Conservation (phyloP, 2,797 vertebrate species). For the Macrochelys suwanniensis region DNA sequence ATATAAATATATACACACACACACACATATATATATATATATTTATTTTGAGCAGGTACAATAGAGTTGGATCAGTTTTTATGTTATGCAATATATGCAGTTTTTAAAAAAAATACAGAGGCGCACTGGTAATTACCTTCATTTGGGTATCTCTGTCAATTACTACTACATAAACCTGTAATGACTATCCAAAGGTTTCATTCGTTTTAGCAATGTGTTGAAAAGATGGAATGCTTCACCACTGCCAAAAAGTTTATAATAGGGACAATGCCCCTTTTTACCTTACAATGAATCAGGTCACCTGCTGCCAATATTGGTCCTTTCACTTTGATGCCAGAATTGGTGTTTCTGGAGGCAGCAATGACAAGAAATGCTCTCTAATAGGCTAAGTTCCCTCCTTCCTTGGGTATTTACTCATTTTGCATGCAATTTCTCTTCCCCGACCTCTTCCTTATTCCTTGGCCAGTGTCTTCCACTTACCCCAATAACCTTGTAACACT, state of each 20-base stretch:
- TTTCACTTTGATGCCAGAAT: neutral
- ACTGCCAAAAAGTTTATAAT: neutral
- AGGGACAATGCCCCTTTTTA: constrained; percentile 39
- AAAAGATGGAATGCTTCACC: constrained; percentile 44
- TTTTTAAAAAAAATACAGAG: constrained; percentile 20
- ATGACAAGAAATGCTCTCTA: neutral
- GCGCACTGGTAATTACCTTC: neutral
- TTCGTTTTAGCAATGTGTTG: constrained; percentile 8
- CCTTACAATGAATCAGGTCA: constrained; percentile 61
- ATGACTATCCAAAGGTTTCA: neutral
- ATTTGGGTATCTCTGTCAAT: neutral
- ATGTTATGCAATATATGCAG: neutral
- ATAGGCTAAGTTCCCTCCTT: neutral
- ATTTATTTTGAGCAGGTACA: neutral
- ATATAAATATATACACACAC: neutral
- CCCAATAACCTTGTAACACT: neutral
- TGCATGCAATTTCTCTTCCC: neutral
- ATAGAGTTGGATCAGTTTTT: neutral
- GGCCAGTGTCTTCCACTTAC: rapidly evolving
- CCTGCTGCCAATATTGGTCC: constrained; percentile 27
- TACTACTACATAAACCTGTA: constrained; percentile 32
- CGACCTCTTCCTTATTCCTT: neutral
- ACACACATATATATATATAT: too few relatives aligned
- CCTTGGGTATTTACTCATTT: neutral
- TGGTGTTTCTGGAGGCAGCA: constrained; percentile 3